These are phyloP conservation scores for Bufo gargarizans DNA, from an alignment of 2,113 vertebrate genomes.

Conservation along the genomic window DNA sequence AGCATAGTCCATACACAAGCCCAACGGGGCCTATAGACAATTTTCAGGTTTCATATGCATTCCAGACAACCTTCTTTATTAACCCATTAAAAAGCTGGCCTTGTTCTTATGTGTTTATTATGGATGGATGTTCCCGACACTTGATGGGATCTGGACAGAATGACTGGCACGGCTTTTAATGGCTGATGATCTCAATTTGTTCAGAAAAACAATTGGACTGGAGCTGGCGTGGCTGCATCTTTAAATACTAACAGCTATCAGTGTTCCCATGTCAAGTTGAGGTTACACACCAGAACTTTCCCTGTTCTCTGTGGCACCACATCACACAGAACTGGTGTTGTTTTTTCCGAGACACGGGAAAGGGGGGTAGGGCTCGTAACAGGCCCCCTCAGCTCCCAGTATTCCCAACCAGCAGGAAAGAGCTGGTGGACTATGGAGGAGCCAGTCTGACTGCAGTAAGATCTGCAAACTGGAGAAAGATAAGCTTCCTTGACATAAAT, in stretches of 20 bases:
- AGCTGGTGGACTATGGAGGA: constrained; percentile 73
- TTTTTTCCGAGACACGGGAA: constrained; percentile 58
- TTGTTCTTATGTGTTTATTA: neutral
- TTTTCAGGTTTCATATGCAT: neutral
- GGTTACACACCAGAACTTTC: constrained; percentile 52
- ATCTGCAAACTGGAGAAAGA: constrained; percentile 76
- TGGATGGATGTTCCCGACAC: neutral
- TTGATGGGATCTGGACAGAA: constrained; percentile 11
- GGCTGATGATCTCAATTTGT: constrained; percentile 45
- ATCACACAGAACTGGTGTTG: constrained; percentile 58
- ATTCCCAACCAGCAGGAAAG: constrained; percentile 67
- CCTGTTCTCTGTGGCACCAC: constrained; percentile 53
- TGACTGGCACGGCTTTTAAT: constrained; percentile 11
- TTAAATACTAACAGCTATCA: constrained; percentile 26
- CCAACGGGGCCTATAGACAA: neutral
- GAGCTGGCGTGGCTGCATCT: neutral
- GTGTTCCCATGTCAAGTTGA: constrained; percentile 54
- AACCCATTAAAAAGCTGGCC: neutral
- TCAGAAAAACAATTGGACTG: constrained; percentile 12
- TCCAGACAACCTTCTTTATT: neutral
- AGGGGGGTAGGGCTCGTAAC: constrained; percentile 14
- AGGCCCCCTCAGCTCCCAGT: constrained; percentile 56
- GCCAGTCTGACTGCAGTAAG: constrained; percentile 80
- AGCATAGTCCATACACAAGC: too few species aligned
- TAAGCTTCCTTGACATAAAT: constrained; percentile 91